phyloP scores from a whole-genome alignment of 2,113 vertebrate genomes.

The Anser brachyrhynchus region DNA sequence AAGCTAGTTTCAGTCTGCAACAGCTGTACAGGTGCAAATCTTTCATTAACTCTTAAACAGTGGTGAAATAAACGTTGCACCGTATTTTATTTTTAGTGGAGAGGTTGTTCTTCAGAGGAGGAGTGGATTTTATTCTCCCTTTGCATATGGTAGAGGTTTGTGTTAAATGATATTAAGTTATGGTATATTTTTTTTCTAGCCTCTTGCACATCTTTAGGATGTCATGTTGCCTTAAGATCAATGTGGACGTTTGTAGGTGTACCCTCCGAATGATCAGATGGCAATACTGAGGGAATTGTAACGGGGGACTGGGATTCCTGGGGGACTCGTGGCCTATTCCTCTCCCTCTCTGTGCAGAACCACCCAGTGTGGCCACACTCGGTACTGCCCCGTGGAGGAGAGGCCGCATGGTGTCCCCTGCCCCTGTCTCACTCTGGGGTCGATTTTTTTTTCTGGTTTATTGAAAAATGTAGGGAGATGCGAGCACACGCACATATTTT shows the following conservation, averaged over 20 bases:
- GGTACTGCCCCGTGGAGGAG: accelerated
- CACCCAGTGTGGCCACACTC: accelerated
- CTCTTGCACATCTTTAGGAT: neutral
- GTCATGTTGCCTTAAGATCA: neutral
- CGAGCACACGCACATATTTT: neutral
- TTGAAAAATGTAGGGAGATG: neutral
- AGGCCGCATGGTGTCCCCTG: neutral
- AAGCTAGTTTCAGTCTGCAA: conserved; percentile 72
- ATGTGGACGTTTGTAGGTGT: neutral
- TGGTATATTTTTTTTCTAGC: neutral
- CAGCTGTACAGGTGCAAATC: conserved; percentile 90
- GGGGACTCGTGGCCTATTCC: neutral
- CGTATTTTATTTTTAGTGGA: conserved; percentile 70
- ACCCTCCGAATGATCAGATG: neutral
- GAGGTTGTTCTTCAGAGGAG: conserved; percentile 44
- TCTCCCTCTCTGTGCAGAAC: neutral
- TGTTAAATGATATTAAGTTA: neutral
- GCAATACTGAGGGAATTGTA: neutral
- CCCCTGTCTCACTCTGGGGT: neutral
- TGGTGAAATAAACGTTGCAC: conserved; percentile 67
- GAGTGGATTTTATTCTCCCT: neutral
- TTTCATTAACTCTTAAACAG: conserved; percentile 86
- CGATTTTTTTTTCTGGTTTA: neutral
- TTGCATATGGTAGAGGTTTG: conserved; percentile 8
- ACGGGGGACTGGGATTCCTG: neutral